Base-by-base conservation (phyloP, 2,113 vertebrate genomes). In the Poeciliopsis prolifica region DNA sequence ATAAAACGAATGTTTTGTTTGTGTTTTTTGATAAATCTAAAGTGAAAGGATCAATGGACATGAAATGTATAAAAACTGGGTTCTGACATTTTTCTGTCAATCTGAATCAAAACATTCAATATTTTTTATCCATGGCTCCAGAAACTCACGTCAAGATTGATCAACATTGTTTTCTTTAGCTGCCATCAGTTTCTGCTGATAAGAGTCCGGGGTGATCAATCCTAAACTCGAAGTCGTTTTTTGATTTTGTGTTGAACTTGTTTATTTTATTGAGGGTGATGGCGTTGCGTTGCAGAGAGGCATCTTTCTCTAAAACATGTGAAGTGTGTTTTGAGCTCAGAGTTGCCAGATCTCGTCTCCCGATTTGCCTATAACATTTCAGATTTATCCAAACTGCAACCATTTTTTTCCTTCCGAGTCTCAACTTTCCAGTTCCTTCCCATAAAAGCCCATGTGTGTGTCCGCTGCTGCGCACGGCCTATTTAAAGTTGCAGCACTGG, bases 281-380 rank as follows among this genome's bases (percentile, higher is more conserved):
- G 28, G 70, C 40, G 37, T 40, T 65, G 30, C 31, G 40, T 28
- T 44, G 61, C 22, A 24, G 35, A 5, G 24, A 74, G 40, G 22
- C 42, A 31, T 7, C 44, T 40, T 58, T 37, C 19, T 80, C 58
- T 77, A 37, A 82, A 74, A 61, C 33, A 42, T 44, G 35, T 37
- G 35, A 33, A 71, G 61, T 68, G 35, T 74, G 30, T 75, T 78
- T 78, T 72, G 30, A 61, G 64, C 73, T 58, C 80, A 65, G 63
- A 81, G 33, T 33, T 74, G 69, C 68, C 61, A 61, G 24, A 30
- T 33, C n/a, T 33, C 5, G 0, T 37, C 61, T 54, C 33, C 33
- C 44, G 19, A n/a, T 62, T 58, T 15, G 1, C 60, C 51, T 70
- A 19, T 28, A 11, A 13, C 4, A 22, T n/a, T 42, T 48, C 15